Percentiles rank a stretch among this genome's conserved stretches.
phyloP scores from a whole-genome alignment of 2,113 vertebrate species.

The Gallinago media region DNA sequence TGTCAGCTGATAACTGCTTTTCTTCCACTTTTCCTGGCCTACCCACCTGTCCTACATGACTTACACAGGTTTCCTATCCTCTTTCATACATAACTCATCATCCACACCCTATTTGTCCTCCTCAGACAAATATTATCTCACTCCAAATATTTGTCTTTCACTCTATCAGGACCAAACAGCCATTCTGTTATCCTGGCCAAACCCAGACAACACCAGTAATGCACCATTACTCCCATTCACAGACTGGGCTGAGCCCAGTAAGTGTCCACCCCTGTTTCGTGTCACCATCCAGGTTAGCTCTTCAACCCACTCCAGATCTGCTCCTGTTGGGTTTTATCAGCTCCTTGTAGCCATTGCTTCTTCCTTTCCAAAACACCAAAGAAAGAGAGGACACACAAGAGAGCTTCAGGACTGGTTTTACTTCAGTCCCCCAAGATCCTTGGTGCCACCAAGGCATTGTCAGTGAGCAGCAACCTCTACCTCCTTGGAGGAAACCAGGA shows the following conservation, averaged over 20 bases:
- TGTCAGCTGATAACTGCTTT: background rate
- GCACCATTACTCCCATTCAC: background rate
- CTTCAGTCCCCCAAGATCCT: background rate
- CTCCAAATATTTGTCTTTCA: slow-evolving; percentile 54
- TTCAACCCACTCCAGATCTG: background rate
- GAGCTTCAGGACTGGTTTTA: background rate
- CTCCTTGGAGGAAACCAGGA: background rate
- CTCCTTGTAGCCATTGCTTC: background rate
- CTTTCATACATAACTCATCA: background rate
- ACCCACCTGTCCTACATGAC: background rate
- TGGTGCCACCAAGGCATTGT: background rate
- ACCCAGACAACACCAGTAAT: background rate
- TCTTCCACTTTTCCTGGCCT: background rate
- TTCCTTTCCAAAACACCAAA: background rate
- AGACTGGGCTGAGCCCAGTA: background rate
- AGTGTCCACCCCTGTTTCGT: background rate
- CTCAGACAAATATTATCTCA: slow-evolving; percentile 38
- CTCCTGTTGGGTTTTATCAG: background rate
- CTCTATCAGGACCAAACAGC: background rate
- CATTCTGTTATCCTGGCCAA: slow-evolving; percentile 5
- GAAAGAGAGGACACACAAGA: background rate
- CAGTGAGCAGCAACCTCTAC: background rate
- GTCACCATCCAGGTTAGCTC: background rate
- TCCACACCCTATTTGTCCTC: slow-evolving; percentile 43
- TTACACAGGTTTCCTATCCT: slow-evolving; percentile 35